Percentiles rank a stretch among this genome's conserved stretches.
These are phyloP conservation scores for Thalpophila matura DNA, from an alignment of 2,888 invertebrate species.

Conservation along the genomic window DNA sequence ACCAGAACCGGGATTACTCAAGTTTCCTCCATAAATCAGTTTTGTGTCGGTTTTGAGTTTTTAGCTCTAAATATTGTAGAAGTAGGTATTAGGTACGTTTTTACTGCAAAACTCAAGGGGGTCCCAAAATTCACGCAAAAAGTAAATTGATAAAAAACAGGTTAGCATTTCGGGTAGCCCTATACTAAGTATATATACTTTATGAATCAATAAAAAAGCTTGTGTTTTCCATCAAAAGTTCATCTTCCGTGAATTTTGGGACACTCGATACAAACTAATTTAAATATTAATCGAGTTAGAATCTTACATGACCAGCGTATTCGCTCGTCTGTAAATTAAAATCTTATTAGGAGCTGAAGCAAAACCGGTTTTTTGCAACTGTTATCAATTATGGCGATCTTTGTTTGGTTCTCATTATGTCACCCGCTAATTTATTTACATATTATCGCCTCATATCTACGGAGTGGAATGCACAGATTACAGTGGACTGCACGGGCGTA, in stretches of 20 bases:
- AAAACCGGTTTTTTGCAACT: constrained; percentile 40
- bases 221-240: no score
- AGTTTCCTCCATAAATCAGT: constrained; percentile 39
- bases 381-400: constrained; percentile 44
- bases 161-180: no score
- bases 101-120: no score
- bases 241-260: no score
- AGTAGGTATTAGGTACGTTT: neutral
- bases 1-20: constrained; percentile 47
- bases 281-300: neutral
- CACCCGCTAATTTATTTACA: constrained; percentile 33
- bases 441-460: constrained; percentile 18
- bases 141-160: no score
- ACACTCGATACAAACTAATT: neutral
- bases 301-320: neutral
- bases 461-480: constrained; percentile 5
- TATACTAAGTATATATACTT: no score
- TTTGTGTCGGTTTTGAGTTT: neutral
- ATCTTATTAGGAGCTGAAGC: constrained; percentile 23
- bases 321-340: constrained; percentile 10
- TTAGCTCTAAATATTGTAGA: neutral
- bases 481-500: neutral
- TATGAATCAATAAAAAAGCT: no score
- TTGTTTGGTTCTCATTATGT: constrained; percentile 38
- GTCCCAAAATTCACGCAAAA: no score